Base-by-base conservation (phyloP, 2,888 invertebrate species). In the Lasioglossum figueresi region DNA sequence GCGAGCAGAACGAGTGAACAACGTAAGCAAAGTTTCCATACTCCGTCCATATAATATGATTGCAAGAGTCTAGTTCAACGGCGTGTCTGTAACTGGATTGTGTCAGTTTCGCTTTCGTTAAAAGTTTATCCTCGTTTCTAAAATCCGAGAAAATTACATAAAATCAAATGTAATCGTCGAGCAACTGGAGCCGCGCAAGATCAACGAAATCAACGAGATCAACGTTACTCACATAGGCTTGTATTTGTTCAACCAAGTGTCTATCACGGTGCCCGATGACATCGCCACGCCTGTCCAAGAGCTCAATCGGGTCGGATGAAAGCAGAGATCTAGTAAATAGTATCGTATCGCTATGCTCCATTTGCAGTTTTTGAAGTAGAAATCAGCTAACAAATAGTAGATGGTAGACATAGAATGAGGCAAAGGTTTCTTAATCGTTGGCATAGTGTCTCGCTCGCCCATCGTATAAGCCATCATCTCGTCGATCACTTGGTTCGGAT, bases 221-320 rank as follows among this genome's bases (percentile, higher is more conserved):
- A 70, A 70, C 40, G 1, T 95, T 92, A 94, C 95, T 95, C 92
- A 96, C 96, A 96, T 95, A 56, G 96, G 96, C 84, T 96, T 96
- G 89, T 97, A 97, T 71, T 97, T 98, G 94, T 97, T 98, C 4
- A 99, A 95, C 94, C 97, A 97, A 66, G 97, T 97, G 92, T 98
- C 98, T 79, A 99, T 96, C 92, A 97, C 96, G 82, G 97, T 96
- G 5, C 96, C 97, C 92, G 97, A 97, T 0, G 98, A 97, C 85
- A 99, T 95, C 0, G 98, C 98, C 94, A 99, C 96, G 79, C 98
- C 97, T 1, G 99, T 98, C 99, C 99, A 99, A 0, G 99, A 98
- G 95, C 99, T 98, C 83, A 99, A 96, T 76, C 99, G 96, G 78
- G 96, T 95, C 1, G 97, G 97, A 95, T 98, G 97, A 48, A 98